Percentiles rank a stretch among this genome's conserved stretches.
Evolutionary conservation across 2,113 vertebrate species (phyloP).

Genomic region (Rhinoderma darwinii): DNA sequence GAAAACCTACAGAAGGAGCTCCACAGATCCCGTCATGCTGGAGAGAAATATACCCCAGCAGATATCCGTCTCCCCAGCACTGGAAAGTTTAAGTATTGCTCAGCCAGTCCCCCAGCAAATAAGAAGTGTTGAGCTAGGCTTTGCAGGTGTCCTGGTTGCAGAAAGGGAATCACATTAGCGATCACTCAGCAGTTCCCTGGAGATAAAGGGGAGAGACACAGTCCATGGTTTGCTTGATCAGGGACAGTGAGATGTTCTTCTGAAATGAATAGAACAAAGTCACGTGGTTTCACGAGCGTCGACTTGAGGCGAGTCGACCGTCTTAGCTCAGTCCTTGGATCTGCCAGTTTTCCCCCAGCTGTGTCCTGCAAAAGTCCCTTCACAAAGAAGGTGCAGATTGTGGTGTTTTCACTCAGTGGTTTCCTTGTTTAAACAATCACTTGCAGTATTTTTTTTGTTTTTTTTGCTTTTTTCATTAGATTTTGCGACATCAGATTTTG

Average conservation of each 20-base stretch:
- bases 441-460: constrained; percentile 36
- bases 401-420: constrained; percentile 19
- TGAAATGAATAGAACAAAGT: constrained; percentile 55
- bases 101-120: constrained; percentile 34
- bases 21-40: constrained; percentile 14
- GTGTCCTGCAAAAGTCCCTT: constrained; percentile 54
- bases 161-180: constrained; percentile 20
- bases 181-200: constrained; percentile 4
- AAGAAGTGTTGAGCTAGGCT: constrained; percentile 3
- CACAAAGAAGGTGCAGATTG: constrained; percentile 49
- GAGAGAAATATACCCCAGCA: constrained; percentile 16
- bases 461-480: constrained; percentile 46
- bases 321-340: constrained; percentile 45
- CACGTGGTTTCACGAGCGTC: constrained; percentile 44
- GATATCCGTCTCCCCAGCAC: constrained; percentile 24
- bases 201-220: constrained; percentile 30
- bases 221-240: constrained; percentile 38
- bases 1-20: constrained; percentile 46
- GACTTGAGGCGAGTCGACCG: constrained; percentile 29
- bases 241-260: constrained; percentile 15
- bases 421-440: constrained; percentile 27
- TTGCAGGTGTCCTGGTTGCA: constrained; percentile 32
- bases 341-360: constrained; percentile 5
- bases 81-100: constrained; percentile 50
- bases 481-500: constrained; percentile 55